Conservation (phyloP, 2,113 vertebrate genomes). For the Triplophysa tibetana region DNA sequence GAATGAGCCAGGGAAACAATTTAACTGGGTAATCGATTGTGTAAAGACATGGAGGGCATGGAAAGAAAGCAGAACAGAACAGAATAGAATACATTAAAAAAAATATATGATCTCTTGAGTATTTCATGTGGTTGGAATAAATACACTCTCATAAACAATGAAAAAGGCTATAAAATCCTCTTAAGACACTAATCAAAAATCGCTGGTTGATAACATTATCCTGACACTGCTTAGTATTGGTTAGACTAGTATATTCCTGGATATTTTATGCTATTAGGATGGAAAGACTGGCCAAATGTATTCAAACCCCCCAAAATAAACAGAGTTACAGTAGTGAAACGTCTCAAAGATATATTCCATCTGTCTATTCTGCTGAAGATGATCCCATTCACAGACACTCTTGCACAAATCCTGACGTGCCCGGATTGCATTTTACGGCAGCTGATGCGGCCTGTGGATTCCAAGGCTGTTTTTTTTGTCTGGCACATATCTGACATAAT, state of each 20-base stretch:
- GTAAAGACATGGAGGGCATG: constrained; percentile 1
- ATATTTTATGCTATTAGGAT: not conserved
- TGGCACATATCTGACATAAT: constrained; percentile 42
- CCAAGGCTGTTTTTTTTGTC: constrained; percentile 40
- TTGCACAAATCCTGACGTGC: constrained; percentile 31
- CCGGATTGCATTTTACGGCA: constrained; percentile 35
- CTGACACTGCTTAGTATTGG: not conserved
- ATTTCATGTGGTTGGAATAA: no score
- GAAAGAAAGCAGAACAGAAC: not conserved
- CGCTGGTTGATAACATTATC: not conserved
- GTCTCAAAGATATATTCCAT: constrained; percentile 5
- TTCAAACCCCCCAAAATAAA: not conserved
- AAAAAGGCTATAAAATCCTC: no score
- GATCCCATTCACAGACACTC: constrained; percentile 37
- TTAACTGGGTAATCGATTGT: constrained; percentile 31
- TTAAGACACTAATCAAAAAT: no score
- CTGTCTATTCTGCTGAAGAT: constrained; percentile 42
- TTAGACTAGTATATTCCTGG: not conserved
- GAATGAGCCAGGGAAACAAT: constrained; percentile 36
- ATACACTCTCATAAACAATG: no score
- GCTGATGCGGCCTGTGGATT: constrained; percentile 38
- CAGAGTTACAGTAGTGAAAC: constrained; percentile 16
- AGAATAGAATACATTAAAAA: not conserved
- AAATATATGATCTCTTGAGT: no score
- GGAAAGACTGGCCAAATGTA: not conserved